Base-by-base conservation (phyloP, 2,113 vertebrate genomes). In the Nymphicus hollandicus region DNA sequence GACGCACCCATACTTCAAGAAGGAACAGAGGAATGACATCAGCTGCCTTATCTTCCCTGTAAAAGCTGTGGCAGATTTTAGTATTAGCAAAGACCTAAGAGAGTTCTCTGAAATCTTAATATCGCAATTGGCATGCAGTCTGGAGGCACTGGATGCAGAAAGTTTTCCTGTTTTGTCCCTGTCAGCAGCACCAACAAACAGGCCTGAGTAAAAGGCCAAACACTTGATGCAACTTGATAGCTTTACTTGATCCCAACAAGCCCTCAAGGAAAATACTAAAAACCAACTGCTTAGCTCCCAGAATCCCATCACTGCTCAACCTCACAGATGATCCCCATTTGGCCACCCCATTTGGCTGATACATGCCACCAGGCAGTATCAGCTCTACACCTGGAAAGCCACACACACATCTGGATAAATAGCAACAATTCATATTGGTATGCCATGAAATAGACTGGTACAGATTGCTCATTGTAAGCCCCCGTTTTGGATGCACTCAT, bases 51-150 rank as follows among this genome's bases (percentile, higher is more conserved):
- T 61, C 63, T 35, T 80, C 63, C 33, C 46, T 63, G 41, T 68
- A 86, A 89, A 88, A 88, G 5, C 65, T 63, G 25, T 23, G 19
- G 46, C 35, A 88, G 46, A 93, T 73, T 77, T 83, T 20, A 58
- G 13, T 22, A 16, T 31, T 56, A 61, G 41, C 66, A 19, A 83
- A 53, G n/a, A 64, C 13, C 27, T 72, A 55, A 61, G 58, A 14
- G 9, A 71, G 18, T 24, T 78, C 39, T 85, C 39, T 1, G 8
- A 13, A 64, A 69, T 56, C 24, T 65, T 83, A 66, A 37, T 52
- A 63, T 19, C n/a, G 28, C 72, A 69, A 14, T 2, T 73, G 27
- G n/a, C 6, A 2, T 53, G 44, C 18, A 65, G 35, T 53, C 78
- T 81, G 35, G 46, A 89, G 31, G 41, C 37, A 43, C 0, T 27